These are phyloP conservation scores for Dromius quadrimaculatus DNA, from an alignment of 2,888 invertebrate genomes.

Conservation along the genomic window DNA sequence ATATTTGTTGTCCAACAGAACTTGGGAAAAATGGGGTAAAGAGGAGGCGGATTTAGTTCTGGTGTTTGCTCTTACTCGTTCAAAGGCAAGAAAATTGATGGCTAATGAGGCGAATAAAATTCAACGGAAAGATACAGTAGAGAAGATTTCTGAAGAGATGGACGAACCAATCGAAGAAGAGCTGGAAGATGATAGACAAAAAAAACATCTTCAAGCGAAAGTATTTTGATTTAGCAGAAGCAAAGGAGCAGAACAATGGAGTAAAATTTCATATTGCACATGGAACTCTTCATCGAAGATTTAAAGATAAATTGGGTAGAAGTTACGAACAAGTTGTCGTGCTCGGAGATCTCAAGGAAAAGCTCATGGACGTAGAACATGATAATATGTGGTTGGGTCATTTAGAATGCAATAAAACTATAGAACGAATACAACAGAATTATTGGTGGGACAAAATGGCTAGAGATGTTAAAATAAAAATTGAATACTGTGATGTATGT, in stretches of 20 bases:
- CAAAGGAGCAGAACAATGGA: background rate
- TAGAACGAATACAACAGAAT: constrained; percentile 3
- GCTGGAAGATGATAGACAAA: background rate
- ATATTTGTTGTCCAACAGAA: constrained; percentile 9
- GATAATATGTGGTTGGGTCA: constrained; percentile 17
- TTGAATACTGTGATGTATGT: constrained; percentile 21
- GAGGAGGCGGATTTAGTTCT: background rate
- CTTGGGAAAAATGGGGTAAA: background rate
- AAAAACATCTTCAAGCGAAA: background rate
- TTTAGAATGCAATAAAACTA: constrained; percentile 9
- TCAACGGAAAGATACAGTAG: background rate
- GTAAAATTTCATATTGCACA: background rate
- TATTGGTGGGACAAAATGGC: constrained; percentile 25
- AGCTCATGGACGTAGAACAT: background rate
- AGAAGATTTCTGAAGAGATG: background rate
- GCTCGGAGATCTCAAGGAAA: no score
- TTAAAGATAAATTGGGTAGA: constrained; percentile 1
- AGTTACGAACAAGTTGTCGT: background rate
- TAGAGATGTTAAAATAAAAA: constrained; percentile 11
- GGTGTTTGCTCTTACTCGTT: constrained; percentile 4
- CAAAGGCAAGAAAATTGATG: constrained; percentile 9
- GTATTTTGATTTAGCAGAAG: background rate
- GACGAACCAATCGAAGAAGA: background rate
- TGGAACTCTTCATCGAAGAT: background rate
- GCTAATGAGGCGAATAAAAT: background rate